Evolutionary conservation across 2,797 vertebrate genomes (phyloP), one percentile per base, ranked within the genome.

Genomic region (Myotis planiceps): DNA sequence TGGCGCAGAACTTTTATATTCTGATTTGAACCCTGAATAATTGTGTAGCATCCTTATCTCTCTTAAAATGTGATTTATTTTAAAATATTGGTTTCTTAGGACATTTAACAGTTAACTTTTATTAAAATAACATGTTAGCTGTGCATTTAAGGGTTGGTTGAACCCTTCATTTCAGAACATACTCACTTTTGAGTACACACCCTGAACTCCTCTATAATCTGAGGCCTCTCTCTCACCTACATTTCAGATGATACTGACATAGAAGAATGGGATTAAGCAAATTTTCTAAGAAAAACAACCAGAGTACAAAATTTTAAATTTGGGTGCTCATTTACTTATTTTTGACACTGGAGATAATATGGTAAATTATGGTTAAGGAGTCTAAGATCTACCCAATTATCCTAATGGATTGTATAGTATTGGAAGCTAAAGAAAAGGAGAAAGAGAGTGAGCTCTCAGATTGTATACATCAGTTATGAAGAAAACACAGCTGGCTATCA

Each of bases 21-120:
- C 12, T 87, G 32, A 92, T 75, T 88, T 91, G 27, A 87, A 76
- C n/a, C 19, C 63, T 76, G 37, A 82, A 72, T 69, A 95, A 86
- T 34, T 66, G 42, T 47, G 15, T 29, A 66, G 9, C 34, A 71
- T 86, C 6, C 14, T 93, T 88, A 1, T 63, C 12, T 86, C 27
- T 88, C 19, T 55, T 78, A 10, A 85, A 94, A 88, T 85, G 29
- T 74, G n/a, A 82, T 45, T 69, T 65, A 72, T 63, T 96, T 60
- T 58, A 37, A 92, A 88, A 32, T 47, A 72, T 74, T 82, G 4
- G 39, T 96, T 75, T n/a, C 76, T 92, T 32, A 37, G 58, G 32
- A 1, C 6, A 49, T 5, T 37, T 78, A 78, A 88, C 25, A 4
- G 6, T 83, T 91, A 88, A 83, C 4, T 71, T 80, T 75, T 82